Conservation (phyloP, 2,888 invertebrate genomes). For the Drosophila seclusa region DNA sequence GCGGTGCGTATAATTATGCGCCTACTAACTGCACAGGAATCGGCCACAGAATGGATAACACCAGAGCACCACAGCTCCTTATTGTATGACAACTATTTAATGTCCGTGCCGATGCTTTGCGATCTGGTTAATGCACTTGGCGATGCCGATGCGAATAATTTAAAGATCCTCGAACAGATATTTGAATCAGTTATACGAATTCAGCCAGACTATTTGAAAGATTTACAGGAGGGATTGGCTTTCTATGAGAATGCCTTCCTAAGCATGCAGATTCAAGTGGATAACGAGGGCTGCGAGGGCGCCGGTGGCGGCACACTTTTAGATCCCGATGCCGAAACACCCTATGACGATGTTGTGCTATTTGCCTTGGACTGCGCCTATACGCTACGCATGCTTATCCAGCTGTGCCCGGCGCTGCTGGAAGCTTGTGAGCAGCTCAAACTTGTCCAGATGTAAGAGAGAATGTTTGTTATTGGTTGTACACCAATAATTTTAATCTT, state of each 20-base stretch:
- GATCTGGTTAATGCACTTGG: conserved; percentile 92
- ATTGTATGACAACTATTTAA: conserved; percentile 92
- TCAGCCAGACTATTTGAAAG: conserved; percentile 87
- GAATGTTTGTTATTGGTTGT: not conserved
- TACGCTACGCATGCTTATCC: conserved; percentile 89
- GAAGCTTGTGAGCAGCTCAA: conserved; percentile 87
- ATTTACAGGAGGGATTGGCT: conserved; percentile 86
- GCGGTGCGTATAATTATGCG: conserved; percentile 91
- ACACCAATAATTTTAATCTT: not conserved
- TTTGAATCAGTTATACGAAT: conserved; percentile 88
- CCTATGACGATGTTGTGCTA: conserved; percentile 88
- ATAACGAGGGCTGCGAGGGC: conserved; percentile 82
- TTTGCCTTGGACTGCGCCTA: conserved; percentile 90
- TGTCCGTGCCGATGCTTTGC: conserved; percentile 93
- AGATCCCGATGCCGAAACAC: conserved; percentile 74
- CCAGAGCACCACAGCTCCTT: conserved; percentile 88
- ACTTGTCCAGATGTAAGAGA: conserved; percentile 86
- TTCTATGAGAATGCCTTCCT: conserved; percentile 86
- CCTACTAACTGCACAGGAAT: conserved; percentile 92
- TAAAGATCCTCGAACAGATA: conserved; percentile 87
- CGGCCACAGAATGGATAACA: conserved; percentile 89
- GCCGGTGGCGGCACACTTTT: conserved; percentile 73
- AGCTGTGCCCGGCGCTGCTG: conserved; percentile 86
- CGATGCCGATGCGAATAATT: conserved; percentile 88
- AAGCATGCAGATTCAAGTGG: conserved; percentile 81